Percentiles rank a stretch among this genome's conserved stretches.
phyloP scores from a whole-genome alignment of 2,113 vertebrate genomes.

The Desmodus rotundus region DNA sequence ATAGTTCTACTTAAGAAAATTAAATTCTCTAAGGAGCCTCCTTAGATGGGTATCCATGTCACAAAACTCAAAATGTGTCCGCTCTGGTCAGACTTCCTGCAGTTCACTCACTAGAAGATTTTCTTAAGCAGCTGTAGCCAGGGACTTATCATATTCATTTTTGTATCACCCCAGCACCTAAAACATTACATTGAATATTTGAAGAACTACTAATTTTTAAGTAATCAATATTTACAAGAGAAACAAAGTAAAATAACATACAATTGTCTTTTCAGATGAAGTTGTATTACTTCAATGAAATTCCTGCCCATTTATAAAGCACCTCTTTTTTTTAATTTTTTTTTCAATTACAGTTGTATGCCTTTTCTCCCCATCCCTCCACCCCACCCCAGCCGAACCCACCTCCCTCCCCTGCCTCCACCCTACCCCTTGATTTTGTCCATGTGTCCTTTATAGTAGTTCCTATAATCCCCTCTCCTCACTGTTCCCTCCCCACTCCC shows the following conservation, averaged over 20 bases:
- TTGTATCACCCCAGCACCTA: background rate
- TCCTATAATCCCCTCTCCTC: too few species aligned
- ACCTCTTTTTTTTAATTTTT: too few species aligned
- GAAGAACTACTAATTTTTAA: background rate
- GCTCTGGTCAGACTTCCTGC: background rate
- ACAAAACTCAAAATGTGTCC: background rate
- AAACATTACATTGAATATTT: background rate
- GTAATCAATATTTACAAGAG: background rate
- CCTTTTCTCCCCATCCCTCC: too few species aligned
- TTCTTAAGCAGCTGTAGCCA: background rate
- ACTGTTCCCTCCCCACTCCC: too few species aligned
- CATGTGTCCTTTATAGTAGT: too few species aligned
- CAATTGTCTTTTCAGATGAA: background rate
- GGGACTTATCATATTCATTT: background rate
- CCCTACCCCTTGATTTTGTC: too few species aligned
- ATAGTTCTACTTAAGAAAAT: background rate
- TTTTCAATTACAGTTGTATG: too few species aligned
- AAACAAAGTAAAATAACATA: slow-evolving; percentile 1
- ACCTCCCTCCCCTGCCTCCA: too few species aligned
- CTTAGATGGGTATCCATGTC: background rate
- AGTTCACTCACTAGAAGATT: background rate
- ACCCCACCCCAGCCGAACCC: too few species aligned
- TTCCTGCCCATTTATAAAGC: background rate
- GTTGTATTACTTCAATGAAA: background rate
- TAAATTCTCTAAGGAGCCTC: background rate